phyloP scores from a whole-genome alignment of 2,113 vertebrate species.

The Pantherophis guttatus region DNA sequence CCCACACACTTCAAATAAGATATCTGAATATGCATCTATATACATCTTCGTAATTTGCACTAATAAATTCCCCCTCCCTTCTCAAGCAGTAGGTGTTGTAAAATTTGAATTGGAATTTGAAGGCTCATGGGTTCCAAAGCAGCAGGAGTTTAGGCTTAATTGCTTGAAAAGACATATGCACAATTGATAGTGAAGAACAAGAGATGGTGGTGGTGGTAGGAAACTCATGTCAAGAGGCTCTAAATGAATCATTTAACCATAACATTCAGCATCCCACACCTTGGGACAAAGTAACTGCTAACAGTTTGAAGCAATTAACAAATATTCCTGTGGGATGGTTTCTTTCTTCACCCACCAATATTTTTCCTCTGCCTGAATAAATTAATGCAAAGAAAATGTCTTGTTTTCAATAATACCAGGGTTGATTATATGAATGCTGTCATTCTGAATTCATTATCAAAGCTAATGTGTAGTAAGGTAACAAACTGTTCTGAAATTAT shows the following conservation, averaged over 20 bases:
- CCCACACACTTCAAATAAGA: slow-evolving; percentile 44
- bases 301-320: slow-evolving; percentile 72
- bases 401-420: slow-evolving; percentile 58
- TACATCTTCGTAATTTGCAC: slow-evolving; percentile 70
- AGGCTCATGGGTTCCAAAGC: slow-evolving; percentile 70
- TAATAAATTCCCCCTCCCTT: slow-evolving; percentile 46
- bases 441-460: slow-evolving; percentile 61
- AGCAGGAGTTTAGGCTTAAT: slow-evolving; percentile 76
- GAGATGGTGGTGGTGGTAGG: slow-evolving; percentile 4
- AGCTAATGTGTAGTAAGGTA: slow-evolving; percentile 58
- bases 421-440: slow-evolving; percentile 53
- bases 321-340: slow-evolving; percentile 59
- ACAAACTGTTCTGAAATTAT: slow-evolving; percentile 59
- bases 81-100: slow-evolving; percentile 67
- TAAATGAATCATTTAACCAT: slow-evolving; percentile 73
- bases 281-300: slow-evolving; percentile 67
- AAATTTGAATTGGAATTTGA: slow-evolving; percentile 75
- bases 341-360: slow-evolving; percentile 55
- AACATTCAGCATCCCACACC: slow-evolving; percentile 65
- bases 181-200: slow-evolving; percentile 70
- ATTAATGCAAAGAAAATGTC: slow-evolving; percentile 57
- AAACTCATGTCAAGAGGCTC: slow-evolving; percentile 71
- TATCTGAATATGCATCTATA: slow-evolving; percentile 65
- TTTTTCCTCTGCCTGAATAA: slow-evolving; percentile 63
- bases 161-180: slow-evolving; percentile 78